A percentile compares a stretch with the other conserved stretches of the same genome.
phyloP scores from a whole-genome alignment of 1,140 invertebrate species.

The Drosophila littoralis region DNA sequence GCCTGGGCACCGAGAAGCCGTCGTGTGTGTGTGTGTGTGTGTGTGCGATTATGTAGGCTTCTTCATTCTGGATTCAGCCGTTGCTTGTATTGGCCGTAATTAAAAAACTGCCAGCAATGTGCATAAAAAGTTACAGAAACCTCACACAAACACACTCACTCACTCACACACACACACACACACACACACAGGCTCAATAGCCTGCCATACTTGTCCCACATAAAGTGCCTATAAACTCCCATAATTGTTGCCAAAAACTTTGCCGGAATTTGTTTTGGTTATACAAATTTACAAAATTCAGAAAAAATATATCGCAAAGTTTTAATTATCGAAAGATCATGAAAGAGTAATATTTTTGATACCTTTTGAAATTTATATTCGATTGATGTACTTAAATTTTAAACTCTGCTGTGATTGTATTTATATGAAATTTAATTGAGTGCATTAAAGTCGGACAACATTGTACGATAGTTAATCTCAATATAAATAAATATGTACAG shows the following conservation, averaged over 20 bases:
- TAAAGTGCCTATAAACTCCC: not conserved
- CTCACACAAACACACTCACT: slow-evolving; percentile 1
- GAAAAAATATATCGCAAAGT: too few species aligned
- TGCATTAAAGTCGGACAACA: too few species aligned
- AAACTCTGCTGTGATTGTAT: too few species aligned
- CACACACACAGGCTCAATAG: not conserved
- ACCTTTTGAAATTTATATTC: too few species aligned
- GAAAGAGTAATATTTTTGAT: too few species aligned
- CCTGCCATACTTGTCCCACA: not conserved
- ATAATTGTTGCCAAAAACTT: not conserved
- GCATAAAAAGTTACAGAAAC: slow-evolving; percentile 25
- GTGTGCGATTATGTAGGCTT: slow-evolving; percentile 33
- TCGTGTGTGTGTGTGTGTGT: slow-evolving; percentile 25
- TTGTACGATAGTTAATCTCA: too few species aligned
- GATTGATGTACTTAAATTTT: too few species aligned
- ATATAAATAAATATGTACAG: too few species aligned
- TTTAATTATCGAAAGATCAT: too few species aligned
- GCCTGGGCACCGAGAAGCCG: not conserved
- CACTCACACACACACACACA: not conserved
- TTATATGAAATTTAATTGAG: too few species aligned
- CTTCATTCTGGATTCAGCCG: not conserved
- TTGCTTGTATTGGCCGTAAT: slow-evolving; percentile 28
- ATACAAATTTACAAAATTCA: not conserved
- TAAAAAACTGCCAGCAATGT: slow-evolving; percentile 34
- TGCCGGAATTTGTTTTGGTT: not conserved